Base-by-base conservation (phyloP, 2,888 invertebrate species). In the Adelphocoris suturalis region DNA sequence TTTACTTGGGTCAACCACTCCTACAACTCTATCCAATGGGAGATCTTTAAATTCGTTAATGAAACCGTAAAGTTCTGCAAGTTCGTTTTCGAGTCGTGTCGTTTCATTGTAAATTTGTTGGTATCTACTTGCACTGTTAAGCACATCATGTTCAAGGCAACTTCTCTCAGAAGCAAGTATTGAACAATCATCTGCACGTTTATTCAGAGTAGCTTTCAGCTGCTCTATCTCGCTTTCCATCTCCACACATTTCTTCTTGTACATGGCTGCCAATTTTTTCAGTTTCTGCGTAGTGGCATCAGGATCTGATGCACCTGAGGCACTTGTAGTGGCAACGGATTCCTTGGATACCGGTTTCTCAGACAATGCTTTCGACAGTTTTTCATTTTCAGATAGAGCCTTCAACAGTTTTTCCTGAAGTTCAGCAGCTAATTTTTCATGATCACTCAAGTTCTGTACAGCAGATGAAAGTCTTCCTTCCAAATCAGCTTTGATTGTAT, bases 231-330 rank as follows among this genome's bases (percentile, higher is more conserved):
- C 91, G 12, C 57, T 90, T 93, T 97, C 96, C 55, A 96, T 93
- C 91, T 97, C 96, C 55, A 95, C 94, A 92, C 95, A 96, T 91
- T 95, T 94, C 0, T 94, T 93, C 93, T 97, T 97, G 13, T 97
- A 94, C 92, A 95, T 96, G 0, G 96, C 95, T 0, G 96, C 97
- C 92, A 96, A 95, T 92, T 97, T 97, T 92, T 97, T 97, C 92
- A 97, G 94, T 93, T 97, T 97, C 27, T 46, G 68, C 48, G 28
- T 55, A 14, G 68, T 76, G n/a, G 85, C 16, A 23, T 78, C 88
- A 14, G 76, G 13, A 92, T 93, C 68, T 92, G 92, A 80, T 16
- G 78, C 78, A 52, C 16, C n/a, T 9, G 81, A 47, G 19, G 23
- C 37, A 27, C 37, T 61, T 9, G 85, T n/a, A 16, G 48, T 13